Conservation (phyloP, 2,888 invertebrate genomes). For the Drosophila affinis region DNA sequence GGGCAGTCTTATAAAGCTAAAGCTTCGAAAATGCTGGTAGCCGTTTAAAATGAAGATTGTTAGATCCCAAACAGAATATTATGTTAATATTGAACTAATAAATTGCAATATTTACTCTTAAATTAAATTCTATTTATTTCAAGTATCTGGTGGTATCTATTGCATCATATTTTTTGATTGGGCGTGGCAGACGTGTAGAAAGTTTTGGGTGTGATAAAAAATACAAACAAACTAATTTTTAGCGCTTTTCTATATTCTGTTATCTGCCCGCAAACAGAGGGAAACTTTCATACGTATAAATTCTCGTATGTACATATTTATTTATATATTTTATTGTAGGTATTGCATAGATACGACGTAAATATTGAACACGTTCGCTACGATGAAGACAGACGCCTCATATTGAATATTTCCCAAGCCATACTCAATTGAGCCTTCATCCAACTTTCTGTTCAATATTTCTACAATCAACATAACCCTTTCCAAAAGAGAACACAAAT, state of each 20-base stretch:
- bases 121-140: too few species aligned
- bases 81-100: neutral
- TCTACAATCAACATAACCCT: too few species aligned
- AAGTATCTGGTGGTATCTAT: neutral
- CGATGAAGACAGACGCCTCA: too few species aligned
- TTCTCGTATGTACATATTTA: too few species aligned
- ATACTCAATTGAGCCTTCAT: too few species aligned
- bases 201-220: neutral
- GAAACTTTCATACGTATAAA: neutral
- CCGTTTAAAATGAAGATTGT: neutral
- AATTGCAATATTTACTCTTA: neutral
- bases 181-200: neutral
- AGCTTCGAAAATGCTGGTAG: too few species aligned
- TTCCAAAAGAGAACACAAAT: too few species aligned
- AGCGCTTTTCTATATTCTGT: neutral
- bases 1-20: too few species aligned
- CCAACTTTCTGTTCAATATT: too few species aligned
- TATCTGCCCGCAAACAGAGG: neutral
- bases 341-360: neutral
- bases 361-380: too few species aligned
- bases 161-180: neutral
- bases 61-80: neutral
- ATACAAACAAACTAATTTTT: neutral
- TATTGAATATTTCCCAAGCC: neutral
- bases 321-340: too few species aligned